Conservation (phyloP, 2,888 invertebrate genomes). For the Pristionchus maxplancki region DNA sequence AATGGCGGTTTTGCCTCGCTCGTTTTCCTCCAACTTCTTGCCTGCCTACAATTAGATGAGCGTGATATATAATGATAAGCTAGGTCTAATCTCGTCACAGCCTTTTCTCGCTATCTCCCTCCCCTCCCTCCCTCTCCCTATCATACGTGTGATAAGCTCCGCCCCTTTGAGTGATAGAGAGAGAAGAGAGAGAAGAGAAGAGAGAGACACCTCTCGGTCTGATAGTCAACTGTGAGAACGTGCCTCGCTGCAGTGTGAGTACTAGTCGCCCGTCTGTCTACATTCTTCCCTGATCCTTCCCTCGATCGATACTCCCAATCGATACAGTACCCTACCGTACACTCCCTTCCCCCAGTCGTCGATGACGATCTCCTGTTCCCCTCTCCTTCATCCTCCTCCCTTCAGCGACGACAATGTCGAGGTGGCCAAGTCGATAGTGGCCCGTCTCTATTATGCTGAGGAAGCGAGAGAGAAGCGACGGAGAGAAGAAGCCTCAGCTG, state of each 20-base stretch:
- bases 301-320: not conserved
- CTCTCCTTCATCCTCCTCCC: not conserved
- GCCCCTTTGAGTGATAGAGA: conserved; percentile 11
- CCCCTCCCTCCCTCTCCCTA: not conserved
- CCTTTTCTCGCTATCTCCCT: not conserved
- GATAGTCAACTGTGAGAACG: not conserved
- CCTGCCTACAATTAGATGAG: not conserved
- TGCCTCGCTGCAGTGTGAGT: not conserved
- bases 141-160: conserved; percentile 41
- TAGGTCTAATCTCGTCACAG: conserved; percentile 39
- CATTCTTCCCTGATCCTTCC: not conserved
- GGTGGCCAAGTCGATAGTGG: conserved; percentile 56
- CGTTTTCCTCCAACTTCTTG: not conserved
- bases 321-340: not conserved
- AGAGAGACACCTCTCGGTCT: conserved; percentile 14
- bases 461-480: conserved; percentile 48
- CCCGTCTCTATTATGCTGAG: conserved; percentile 54
- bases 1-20: not conserved
- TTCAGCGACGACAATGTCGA: conserved; percentile 59
- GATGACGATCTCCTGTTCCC: not conserved
- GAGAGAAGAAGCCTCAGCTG: not conserved
- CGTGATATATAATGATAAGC: not conserved
- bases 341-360: not conserved
- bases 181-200: conserved; percentile 16
- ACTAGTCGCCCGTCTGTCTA: not conserved